Evolutionary conservation across 1,140 invertebrate genomes (phyloP).

Genomic region (Drosophila subpulchrella): DNA sequence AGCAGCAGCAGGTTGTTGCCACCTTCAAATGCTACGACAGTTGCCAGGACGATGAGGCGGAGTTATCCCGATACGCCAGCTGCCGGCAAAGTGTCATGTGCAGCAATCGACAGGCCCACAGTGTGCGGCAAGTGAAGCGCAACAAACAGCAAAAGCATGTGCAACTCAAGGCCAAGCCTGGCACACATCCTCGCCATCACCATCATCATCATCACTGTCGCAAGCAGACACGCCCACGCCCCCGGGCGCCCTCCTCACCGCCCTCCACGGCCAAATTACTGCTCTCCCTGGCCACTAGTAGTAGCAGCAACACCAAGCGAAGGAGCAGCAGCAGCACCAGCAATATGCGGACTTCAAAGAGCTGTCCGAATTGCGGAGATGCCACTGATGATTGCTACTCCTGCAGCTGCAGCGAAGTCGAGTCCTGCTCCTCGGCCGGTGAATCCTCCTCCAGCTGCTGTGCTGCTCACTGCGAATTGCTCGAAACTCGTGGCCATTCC

Average conservation of each 20-base stretch:
- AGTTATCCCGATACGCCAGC: constrained; percentile 48
- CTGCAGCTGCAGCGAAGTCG: constrained; percentile 55
- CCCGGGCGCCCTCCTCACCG: constrained; percentile 35
- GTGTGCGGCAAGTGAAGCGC: constrained; percentile 77
- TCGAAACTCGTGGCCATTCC: constrained; percentile 31
- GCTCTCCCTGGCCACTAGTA: constrained; percentile 55
- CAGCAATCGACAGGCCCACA: constrained; percentile 68
- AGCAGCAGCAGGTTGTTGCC: constrained; percentile 43
- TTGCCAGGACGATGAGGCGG: constrained; percentile 56
- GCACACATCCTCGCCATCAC: constrained; percentile 27
- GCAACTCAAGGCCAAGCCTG: constrained; percentile 23
- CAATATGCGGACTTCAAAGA: constrained; percentile 24
- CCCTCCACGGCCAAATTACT: constrained; percentile 69
- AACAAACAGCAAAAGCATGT: constrained; percentile 59
- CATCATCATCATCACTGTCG: constrained; percentile 23
- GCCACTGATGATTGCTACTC: constrained; percentile 36
- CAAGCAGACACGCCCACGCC: constrained; percentile 7
- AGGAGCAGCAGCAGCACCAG: background rate
- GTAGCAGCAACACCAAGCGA: constrained; percentile 20
- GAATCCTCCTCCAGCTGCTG: constrained; percentile 32
- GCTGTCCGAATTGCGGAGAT: constrained; percentile 36
- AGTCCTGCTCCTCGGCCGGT: constrained; percentile 47
- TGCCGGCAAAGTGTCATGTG: constrained; percentile 74
- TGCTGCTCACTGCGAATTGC: constrained; percentile 38
- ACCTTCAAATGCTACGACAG: constrained; percentile 78